A percentile compares a stretch with the other conserved stretches of the same genome.
phyloP scores from a whole-genome alignment of 2,888 invertebrate genomes.

The Uloborus plumipes region DNA sequence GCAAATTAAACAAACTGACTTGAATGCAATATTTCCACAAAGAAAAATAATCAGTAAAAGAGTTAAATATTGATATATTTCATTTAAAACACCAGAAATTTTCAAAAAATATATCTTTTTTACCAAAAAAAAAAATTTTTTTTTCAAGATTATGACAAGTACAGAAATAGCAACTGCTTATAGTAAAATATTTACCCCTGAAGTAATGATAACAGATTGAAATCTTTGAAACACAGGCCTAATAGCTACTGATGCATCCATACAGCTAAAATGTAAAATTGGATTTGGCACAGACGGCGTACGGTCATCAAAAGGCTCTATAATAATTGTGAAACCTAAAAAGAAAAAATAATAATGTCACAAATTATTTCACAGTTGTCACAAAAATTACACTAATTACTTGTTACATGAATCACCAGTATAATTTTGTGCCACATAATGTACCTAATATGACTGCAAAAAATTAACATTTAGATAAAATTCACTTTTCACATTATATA shows the following conservation, averaged over 20 bases:
- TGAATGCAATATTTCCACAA: no score
- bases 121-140: no score
- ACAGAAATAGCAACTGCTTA: background rate
- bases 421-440: background rate
- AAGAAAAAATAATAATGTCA: slow-evolving; percentile 4
- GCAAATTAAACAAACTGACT: no score
- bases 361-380: background rate
- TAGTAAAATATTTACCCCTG: slow-evolving; percentile 76
- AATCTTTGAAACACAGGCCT: slow-evolving; percentile 96
- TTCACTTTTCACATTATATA: background rate
- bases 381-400: background rate
- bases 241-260: slow-evolving; percentile 99
- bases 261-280: slow-evolving; percentile 81
- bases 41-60: no score
- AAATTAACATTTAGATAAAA: background rate
- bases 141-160: background rate
- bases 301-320: slow-evolving; percentile 96
- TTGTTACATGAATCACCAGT: no score
- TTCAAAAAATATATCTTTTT: no score
- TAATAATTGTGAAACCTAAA: slow-evolving; percentile 94
- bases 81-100: no score
- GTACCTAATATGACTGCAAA: background rate
- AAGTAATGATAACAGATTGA: slow-evolving; percentile 96
- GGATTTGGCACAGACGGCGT: slow-evolving; percentile 77
- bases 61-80: no score